Evolutionary conservation across 2,797 vertebrate species (phyloP), one percentile per base, ranked within the genome.

Genomic region (Furcifer pardalis): DNA sequence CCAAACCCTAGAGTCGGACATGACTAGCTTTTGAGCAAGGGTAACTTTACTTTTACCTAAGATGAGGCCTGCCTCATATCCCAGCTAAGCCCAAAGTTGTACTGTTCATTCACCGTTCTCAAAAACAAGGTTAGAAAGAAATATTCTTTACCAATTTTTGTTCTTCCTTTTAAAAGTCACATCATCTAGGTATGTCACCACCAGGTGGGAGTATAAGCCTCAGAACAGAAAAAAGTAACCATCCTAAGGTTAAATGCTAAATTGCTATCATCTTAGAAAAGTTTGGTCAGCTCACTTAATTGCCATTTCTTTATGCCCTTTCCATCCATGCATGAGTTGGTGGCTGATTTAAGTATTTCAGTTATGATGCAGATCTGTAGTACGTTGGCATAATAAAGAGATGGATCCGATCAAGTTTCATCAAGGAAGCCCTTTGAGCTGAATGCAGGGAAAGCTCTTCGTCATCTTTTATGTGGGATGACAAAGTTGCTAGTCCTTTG

Each of bases 191-290:
- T 30, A n/a, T 84, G n/a, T 25, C 46, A 84, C 93, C 94, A 93
- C 93, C 93, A 95, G 94, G 85, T 95, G 95, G 84, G 94, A 94
- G 91, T 93, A 68, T 95, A 79, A 79, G 83, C 91, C 91, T 90
- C 92, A 83, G 59, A 91, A 89, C 87, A 86, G 87, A 79, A 46
- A 2, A 76, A 77, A 1, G 30, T 69, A 49, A 74, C 44, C 30
- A 35, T 19, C 21, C 13, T 44, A 0, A 8, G 0, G 1, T 82
- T 60, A 86, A 19, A 78, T 8, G 32, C 79, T 46, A 80, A 30
- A 19, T 27, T 72, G 37, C 76, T 93, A 81, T 42, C 71, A 40
- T 79, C 65, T 84, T 30, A 68, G 72, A 78, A 85, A 83, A 1
- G 13, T 49, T 69, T 2, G 27, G 66, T 82, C 83, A 66, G 74